Evolutionary conservation across 2,797 vertebrate species (phyloP).

Genomic region (Anguilla obscura): DNA sequence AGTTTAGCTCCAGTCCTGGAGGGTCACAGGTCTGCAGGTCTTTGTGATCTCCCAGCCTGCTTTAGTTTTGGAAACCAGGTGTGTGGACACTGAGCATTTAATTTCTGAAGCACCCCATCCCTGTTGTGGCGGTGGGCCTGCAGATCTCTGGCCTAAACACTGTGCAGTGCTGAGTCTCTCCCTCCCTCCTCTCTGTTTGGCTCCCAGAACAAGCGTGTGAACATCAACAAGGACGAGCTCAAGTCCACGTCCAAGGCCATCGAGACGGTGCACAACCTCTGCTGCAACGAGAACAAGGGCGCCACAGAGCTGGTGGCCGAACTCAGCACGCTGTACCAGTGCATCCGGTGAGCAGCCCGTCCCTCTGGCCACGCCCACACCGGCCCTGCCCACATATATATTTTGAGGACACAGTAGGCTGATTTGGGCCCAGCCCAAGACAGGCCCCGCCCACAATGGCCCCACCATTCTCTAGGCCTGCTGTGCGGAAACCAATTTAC

Average conservation of each 20-base stretch:
- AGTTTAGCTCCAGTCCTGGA: not conserved
- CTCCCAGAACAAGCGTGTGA: conserved; percentile 90
- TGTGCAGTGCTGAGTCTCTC: not conserved
- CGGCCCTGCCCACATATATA: no score
- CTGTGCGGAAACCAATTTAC: no score
- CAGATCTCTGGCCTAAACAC: not conserved
- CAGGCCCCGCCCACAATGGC: no score
- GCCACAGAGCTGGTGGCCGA: conserved; percentile 96
- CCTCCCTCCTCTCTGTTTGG: not conserved
- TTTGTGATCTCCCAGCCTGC: not conserved
- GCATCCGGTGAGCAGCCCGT: conserved; percentile 81
- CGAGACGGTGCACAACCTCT: conserved; percentile 93
- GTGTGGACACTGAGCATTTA: not conserved
- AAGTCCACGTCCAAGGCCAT: conserved; percentile 97
- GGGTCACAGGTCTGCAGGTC: not conserved
- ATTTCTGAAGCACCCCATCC: not conserved
- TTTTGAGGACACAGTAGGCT: no score
- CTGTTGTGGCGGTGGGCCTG: not conserved
- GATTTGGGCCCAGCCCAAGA: no score
- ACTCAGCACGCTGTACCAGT: conserved; percentile 93
- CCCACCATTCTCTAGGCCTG: no score
- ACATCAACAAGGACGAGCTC: conserved; percentile 96
- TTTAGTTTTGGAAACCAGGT: not conserved
- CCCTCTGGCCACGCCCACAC: not conserved
- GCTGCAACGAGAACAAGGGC: conserved; percentile 98